Evolutionary conservation across 2,888 invertebrate genomes (phyloP).

Genomic region (Creontiades dilutus): DNA sequence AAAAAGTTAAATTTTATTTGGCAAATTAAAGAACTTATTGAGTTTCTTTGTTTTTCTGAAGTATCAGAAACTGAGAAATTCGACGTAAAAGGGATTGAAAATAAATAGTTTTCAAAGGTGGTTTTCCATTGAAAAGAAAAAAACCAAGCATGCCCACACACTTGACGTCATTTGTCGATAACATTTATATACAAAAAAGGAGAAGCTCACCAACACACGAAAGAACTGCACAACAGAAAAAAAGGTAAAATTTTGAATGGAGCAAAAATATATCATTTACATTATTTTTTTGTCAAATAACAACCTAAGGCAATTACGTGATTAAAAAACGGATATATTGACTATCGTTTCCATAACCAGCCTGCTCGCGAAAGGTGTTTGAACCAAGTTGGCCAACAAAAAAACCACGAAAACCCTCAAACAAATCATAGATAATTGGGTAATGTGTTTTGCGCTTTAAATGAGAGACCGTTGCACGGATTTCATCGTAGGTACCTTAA

Average conservation of each 20-base stretch:
- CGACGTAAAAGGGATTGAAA: not conserved
- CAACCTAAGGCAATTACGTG: slow-evolving; percentile 64
- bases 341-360: not conserved
- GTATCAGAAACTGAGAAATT: not conserved
- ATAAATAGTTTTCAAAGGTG: not conserved
- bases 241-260: slow-evolving; percentile 16
- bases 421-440: not conserved
- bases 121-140: not conserved
- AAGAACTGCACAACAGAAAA: not conserved
- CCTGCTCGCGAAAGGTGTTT: not conserved
- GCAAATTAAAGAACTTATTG: not conserved
- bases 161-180: slow-evolving; percentile 14
- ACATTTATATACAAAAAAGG: slow-evolving; percentile 31
- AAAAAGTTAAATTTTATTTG: slow-evolving; percentile 15
- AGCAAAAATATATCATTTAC: slow-evolving; percentile 60
- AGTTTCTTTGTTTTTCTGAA: not conserved
- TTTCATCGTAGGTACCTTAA: too few relatives aligned
- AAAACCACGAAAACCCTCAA: not conserved
- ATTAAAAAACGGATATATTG: slow-evolving; percentile 8
- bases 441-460: not conserved
- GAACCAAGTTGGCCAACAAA: not conserved
- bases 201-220: not conserved
- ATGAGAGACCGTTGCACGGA: too few relatives aligned
- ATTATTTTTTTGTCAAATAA: slow-evolving; percentile 37
- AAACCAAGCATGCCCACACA: not conserved